A percentile compares a stretch with the other conserved stretches of the same genome.
phyloP scores from a whole-genome alignment of 2,888 invertebrate species.

The Phyllotreta striolata region DNA sequence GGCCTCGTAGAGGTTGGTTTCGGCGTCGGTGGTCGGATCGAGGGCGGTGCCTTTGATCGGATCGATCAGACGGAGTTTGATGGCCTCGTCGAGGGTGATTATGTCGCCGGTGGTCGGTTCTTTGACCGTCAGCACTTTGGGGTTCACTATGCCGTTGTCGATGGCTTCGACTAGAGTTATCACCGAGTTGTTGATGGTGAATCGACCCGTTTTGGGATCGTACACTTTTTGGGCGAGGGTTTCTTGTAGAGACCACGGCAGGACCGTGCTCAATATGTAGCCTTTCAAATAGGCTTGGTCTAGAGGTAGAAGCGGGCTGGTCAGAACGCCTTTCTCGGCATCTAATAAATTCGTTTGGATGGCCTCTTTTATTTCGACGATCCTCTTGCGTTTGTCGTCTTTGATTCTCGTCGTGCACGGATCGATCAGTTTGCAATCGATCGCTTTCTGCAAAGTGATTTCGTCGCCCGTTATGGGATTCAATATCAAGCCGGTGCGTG shows the following conservation, averaged over 20 bases:
- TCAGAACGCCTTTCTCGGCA: conserved; percentile 73
- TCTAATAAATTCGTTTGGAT: conserved; percentile 75
- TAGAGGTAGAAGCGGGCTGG: conserved; percentile 74
- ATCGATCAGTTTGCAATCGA: conserved; percentile 76
- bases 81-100: conserved; percentile 81
- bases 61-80: conserved; percentile 78
- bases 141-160: conserved; percentile 76
- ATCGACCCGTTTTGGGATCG: conserved; percentile 76
- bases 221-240: conserved; percentile 83
- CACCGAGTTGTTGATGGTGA: conserved; percentile 73
- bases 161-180: conserved; percentile 80
- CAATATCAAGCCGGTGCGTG: conserved; percentile 76
- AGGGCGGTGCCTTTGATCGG: conserved; percentile 80
- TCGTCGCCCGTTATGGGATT: conserved; percentile 79
- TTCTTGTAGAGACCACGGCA: conserved; percentile 85
- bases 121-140: conserved; percentile 78
- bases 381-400: conserved; percentile 73
- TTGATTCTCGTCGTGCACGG: conserved; percentile 75
- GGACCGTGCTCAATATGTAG: conserved; percentile 78
- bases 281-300: conserved; percentile 84
- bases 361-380: conserved; percentile 75
- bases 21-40: conserved; percentile 77
- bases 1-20: conserved; percentile 83
- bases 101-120: conserved; percentile 83
- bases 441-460: conserved; percentile 78